Conservation (phyloP, 1,140 invertebrate genomes). For the Orchestia grillus region DNA sequence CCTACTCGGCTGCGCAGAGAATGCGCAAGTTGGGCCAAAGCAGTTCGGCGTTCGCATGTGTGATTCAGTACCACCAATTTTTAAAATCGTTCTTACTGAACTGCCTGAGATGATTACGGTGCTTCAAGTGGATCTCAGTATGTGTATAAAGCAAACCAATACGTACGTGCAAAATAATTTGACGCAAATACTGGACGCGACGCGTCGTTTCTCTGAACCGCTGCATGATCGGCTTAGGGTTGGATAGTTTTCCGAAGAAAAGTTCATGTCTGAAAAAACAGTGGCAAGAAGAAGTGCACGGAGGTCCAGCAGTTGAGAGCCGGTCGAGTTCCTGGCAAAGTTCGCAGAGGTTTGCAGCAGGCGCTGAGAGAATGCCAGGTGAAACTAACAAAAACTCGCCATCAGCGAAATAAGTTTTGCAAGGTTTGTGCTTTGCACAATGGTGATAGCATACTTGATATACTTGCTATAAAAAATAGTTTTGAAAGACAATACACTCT, state of each 20-base stretch:
- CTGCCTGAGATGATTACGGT: not conserved
- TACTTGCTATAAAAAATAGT: not conserved
- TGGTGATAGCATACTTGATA: not conserved
- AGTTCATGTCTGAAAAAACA: conserved; percentile 1
- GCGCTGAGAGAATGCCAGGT: conserved; percentile 27
- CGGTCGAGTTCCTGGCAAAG: not conserved
- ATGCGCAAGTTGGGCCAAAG: not conserved
- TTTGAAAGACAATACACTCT: not conserved
- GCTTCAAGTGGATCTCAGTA: not conserved
- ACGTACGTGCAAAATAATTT: not conserved
- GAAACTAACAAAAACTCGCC: not conserved
- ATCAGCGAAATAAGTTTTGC: not conserved
- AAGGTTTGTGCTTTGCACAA: not conserved
- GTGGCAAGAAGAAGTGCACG: not conserved
- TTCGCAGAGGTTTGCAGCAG: not conserved
- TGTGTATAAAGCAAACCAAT: not conserved
- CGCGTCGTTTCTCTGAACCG: not conserved
- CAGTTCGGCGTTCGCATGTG: not conserved
- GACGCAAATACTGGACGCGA: not conserved
- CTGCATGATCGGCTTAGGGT: not conserved
- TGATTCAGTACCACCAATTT: not conserved
- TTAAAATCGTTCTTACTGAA: not conserved
- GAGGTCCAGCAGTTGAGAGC: not conserved
- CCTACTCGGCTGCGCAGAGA: not conserved
- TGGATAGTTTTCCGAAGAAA: not conserved